phyloP scores from a whole-genome alignment of 2,888 invertebrate species.

The Dynastes maya region DNA sequence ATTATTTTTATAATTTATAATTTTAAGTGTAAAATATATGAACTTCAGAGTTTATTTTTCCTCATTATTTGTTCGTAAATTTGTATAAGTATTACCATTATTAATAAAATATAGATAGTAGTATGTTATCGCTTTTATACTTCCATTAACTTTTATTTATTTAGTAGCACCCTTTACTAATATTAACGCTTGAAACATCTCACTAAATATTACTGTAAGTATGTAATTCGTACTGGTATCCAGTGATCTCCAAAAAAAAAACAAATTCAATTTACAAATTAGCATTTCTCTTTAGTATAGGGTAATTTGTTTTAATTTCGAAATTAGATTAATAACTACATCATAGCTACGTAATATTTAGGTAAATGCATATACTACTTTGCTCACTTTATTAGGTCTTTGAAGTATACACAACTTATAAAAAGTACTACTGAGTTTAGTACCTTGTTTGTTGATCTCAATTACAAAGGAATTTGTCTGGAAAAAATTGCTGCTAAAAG shows the following conservation, averaged over 20 bases:
- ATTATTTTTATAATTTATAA: slow-evolving; percentile 42
- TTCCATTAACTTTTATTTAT: slow-evolving; percentile 3
- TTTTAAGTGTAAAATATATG: slow-evolving; percentile 34
- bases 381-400: too few species aligned
- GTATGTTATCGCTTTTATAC: slow-evolving; percentile 1
- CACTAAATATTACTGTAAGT: not conserved
- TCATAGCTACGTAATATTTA: too few species aligned
- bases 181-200: slow-evolving; percentile 5
- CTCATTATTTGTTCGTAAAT: slow-evolving; percentile 8
- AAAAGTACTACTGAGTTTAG: too few species aligned
- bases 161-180: slow-evolving; percentile 18
- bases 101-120: slow-evolving; percentile 18
- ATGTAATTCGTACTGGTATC: not conserved
- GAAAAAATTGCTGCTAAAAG: too few species aligned
- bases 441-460: too few species aligned
- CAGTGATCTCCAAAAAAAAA: slow-evolving; percentile 14
- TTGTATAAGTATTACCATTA: slow-evolving; percentile 14
- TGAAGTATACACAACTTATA: too few species aligned
- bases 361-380: too few species aligned
- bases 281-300: too few species aligned
- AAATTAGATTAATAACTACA: too few species aligned
- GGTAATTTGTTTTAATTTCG: too few species aligned
- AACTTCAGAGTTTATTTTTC: slow-evolving; percentile 12
- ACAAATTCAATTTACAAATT: too few species aligned
- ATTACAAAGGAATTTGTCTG: too few species aligned